A percentile compares a stretch with the other conserved stretches of the same genome.
Conservation (phyloP, 2,888 invertebrate species). For the Thera britannica region DNA sequence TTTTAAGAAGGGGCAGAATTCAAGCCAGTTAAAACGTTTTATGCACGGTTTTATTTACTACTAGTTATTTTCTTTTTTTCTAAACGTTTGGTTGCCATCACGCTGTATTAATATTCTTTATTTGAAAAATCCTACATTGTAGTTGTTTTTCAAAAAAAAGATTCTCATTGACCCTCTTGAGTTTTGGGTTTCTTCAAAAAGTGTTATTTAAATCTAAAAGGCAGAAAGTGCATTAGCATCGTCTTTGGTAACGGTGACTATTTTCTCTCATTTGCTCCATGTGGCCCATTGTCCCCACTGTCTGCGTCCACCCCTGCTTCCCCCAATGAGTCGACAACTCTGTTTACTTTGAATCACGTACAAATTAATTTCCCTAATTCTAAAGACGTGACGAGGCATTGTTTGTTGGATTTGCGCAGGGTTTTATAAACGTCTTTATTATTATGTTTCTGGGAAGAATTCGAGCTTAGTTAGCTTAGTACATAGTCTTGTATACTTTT, state of each 20-base stretch:
- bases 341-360: conserved; percentile 47
- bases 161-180: no score
- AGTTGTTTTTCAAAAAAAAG: no score
- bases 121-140: no score
- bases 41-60: no score
- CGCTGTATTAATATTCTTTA: no score
- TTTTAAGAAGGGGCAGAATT: not conserved
- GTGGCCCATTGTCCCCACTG: not conserved
- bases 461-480: conserved; percentile 21
- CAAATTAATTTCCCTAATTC: conserved; percentile 49
- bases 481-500: conserved; percentile 17
- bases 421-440: conserved; percentile 42
- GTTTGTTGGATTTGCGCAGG: conserved; percentile 29
- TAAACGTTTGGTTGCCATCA: no score
- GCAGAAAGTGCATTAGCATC: no score
- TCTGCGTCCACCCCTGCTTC: conserved; percentile 17
- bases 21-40: not conserved
- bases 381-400: conserved; percentile 44
- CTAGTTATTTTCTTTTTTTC: no score
- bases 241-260: no score
- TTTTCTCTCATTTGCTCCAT: no score
- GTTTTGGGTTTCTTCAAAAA: no score
- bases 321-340: conserved; percentile 44
- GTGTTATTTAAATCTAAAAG: no score
- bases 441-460: conserved; percentile 34